Conservation (phyloP, 1,140 invertebrate species). For the Drosophila triauraria region DNA sequence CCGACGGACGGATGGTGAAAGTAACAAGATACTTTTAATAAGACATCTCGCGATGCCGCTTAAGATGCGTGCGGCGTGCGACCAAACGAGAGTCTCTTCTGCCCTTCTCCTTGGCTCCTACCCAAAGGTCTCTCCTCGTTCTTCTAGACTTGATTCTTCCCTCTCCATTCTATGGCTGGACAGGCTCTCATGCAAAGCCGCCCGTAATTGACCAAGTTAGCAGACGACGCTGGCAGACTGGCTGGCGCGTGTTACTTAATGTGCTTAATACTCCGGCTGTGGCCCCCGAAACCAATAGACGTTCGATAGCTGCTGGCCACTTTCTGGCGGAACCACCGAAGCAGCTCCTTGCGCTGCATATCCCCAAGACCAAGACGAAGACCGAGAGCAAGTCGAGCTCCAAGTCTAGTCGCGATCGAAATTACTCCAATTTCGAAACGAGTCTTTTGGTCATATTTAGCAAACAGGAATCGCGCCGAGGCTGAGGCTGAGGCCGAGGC, state of each 20-base stretch:
- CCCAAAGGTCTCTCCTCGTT: background rate
- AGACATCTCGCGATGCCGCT: constrained; percentile 64
- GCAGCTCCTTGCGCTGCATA: constrained; percentile 6
- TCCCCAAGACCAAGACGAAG: constrained; percentile 8
- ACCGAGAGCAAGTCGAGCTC: constrained; percentile 4
- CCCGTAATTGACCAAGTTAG: constrained; percentile 54
- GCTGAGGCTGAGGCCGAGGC: background rate
- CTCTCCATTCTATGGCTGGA: background rate
- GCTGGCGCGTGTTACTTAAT: constrained; percentile 73
- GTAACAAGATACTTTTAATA: constrained; percentile 85
- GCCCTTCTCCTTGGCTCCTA: constrained; percentile 13
- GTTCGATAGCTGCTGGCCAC: constrained; percentile 38
- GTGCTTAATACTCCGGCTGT: constrained; percentile 27
- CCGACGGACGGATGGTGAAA: constrained; percentile 74
- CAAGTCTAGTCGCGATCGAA: constrained; percentile 58
- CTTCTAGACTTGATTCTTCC: background rate
- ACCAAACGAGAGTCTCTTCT: constrained; percentile 33
- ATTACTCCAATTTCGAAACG: constrained; percentile 84
- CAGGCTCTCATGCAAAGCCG: constrained; percentile 38
- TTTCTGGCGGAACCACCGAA: constrained; percentile 73
- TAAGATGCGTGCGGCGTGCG: constrained; percentile 69
- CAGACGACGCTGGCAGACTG: constrained; percentile 59
- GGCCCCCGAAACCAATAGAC: constrained; percentile 28
- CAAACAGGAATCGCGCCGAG: constrained; percentile 73
- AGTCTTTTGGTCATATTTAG: constrained; percentile 82